Base-by-base conservation (phyloP, 1,140 invertebrate genomes). In the Macrosteles quadrilineatus region DNA sequence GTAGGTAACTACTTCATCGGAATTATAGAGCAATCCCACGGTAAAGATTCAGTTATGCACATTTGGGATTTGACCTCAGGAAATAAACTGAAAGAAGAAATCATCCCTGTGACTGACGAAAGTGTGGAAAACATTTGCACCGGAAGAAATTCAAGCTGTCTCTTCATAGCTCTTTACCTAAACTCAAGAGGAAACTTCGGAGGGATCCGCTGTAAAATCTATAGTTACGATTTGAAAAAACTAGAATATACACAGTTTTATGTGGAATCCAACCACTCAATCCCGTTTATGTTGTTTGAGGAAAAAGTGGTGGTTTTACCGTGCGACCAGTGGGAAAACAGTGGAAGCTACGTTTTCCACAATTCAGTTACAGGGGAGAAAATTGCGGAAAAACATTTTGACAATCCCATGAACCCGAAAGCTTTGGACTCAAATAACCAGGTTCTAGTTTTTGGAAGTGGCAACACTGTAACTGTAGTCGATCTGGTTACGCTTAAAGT, bases 1-100 rank as follows among this genome's bases (percentile, higher is more conserved):
- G 71, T 71, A 40, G 72, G 70, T 12, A 32, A 71, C 30, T 73
- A 71, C 40, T 73, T 73, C 57, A 59, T 71, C 40, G 72, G 72
- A 6, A 21, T 69, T 17, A 19, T 67, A n/a, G 9, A 70, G 12
- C 30, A 30, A 36, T 21, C 17, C 0, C 23, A 68, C 27, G 23
- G 70, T 11, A 62, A 65, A 1, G 55, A 43, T 14, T 40, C 62
- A 1, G 17, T 47, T n/a, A 57, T 73, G 45, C 70, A 73, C 57
- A 73, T 73, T 31, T 73, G 72, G 72, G 65, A 73, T 30, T 36
- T 73, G 3, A 29, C 27, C 17, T 29, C 29, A 17, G 63, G 62
- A 1, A 53, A 65, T 14, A 73, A 73, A 70, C 50, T 64, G 6
- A 55, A 19, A n/a, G 62, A 43, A 14, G 53, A 69, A 27, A 11